Base-by-base conservation (phyloP, 2,888 invertebrate species). In the Mesorhabditis belari region DNA sequence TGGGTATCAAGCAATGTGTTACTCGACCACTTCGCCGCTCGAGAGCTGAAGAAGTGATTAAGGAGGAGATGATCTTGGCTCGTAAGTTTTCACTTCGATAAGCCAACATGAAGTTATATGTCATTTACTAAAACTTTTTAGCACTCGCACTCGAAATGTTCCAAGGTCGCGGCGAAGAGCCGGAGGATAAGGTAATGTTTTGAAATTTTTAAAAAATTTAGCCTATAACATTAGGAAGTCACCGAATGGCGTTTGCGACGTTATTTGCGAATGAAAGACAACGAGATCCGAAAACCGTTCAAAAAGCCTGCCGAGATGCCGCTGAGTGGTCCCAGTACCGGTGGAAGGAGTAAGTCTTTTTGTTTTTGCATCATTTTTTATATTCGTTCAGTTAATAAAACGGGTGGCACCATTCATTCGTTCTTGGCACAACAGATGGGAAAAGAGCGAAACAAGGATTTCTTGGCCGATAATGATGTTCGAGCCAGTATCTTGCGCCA, bases 361-460 rank as follows among this genome's bases (percentile, higher is more conserved):
- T 25, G 35, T 1, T 57, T 24, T 73, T 44, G 19, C 63, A 81
- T 2, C 9, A 19, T 56, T 50, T 17, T 49, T 49, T 17, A 49
- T 1, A 3, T 49, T 49, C 1, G 17, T 0, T 63, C 68, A 56
- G 69, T 78, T 24, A 74, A 74, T 25, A 66, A 67, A 4, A 66
- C 93, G 27, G 94, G 94, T 2, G 92, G 92, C 59, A 98, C 96
- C 0, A 85, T 98, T 0, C 93, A 94, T 73, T 94, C 95, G 1
- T 95, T 91, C 81, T 92, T 96, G 6, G 94, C 95, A 54, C 87
- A 95, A 63, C 94, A 95, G 81, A 85, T 98, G 60, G 96, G 95
- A 0, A 85, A 93, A 6, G 63, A 63, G 49, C 62, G 70, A 54
- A 80, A 79, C 61, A 71, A 73, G 57, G 75, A 71, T 6, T 76